Conservation (phyloP, 2,888 invertebrate genomes). For the Galeopsomyia nigrocyanea region DNA sequence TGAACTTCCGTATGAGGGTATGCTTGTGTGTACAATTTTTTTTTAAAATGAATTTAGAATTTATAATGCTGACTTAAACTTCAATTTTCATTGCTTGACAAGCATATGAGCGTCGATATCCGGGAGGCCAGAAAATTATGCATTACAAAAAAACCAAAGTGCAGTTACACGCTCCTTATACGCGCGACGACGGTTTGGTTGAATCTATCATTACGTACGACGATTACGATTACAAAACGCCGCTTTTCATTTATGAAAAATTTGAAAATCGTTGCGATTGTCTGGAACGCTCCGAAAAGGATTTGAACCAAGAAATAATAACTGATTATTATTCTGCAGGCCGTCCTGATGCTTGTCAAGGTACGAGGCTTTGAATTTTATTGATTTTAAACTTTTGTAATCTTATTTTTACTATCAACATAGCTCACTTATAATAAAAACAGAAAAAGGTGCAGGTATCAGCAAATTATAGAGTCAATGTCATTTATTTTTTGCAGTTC, state of each 20-base stretch:
- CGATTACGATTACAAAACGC: conserved; percentile 73
- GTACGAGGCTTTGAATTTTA: conserved; percentile 66
- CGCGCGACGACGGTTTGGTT: conserved; percentile 80
- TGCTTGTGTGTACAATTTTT: conserved; percentile 68
- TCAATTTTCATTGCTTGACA: conserved; percentile 13
- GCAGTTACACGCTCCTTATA: conserved; percentile 85
- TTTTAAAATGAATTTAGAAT: conserved; percentile 2
- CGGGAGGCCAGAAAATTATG: conserved; percentile 77
- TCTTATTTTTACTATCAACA: conserved; percentile 7
- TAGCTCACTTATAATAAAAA: too few species aligned
- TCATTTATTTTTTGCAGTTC: conserved; percentile 64
- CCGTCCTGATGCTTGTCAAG: conserved; percentile 78
- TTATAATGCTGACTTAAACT: background rate
- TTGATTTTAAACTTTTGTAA: background rate
- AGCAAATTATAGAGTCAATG: too few species aligned
- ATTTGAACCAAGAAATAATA: conserved; percentile 71
- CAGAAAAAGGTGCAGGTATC: too few species aligned
- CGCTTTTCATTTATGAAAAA: conserved; percentile 60
- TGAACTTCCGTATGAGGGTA: conserved; percentile 69
- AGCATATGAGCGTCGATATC: conserved; percentile 81
- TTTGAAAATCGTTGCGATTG: conserved; percentile 75
- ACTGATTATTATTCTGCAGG: conserved; percentile 77
- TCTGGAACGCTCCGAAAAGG: conserved; percentile 72
- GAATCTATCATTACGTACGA: conserved; percentile 74
- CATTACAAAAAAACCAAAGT: conserved; percentile 82